phyloP scores from a whole-genome alignment of 64 coral and sea anemone genomes.

The Cladopsammia gracilis region DNA sequence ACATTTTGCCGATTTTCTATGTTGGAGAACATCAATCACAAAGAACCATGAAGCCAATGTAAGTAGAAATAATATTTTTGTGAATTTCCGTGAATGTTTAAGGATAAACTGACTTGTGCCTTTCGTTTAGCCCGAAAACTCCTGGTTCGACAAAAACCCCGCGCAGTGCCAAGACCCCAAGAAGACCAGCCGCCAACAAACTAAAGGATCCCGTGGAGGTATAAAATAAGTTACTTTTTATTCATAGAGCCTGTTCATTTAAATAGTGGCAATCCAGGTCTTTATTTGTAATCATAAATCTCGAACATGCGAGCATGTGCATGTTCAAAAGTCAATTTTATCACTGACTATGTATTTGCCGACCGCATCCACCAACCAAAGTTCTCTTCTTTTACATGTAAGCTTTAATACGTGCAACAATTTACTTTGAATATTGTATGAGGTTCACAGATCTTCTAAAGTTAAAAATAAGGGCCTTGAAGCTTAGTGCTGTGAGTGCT shows the following conservation, averaged over 20 bases:
- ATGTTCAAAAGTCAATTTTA: no score
- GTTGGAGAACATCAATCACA: conserved; percentile 4
- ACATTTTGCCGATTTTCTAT: conserved; percentile 30
- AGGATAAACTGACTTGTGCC: background rate
- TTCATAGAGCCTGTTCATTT: background rate
- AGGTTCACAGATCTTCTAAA: no score
- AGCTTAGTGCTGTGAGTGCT: no score
- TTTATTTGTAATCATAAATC: no score
- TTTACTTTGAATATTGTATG: no score
- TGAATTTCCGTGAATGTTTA: background rate
- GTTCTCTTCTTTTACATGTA: no score
- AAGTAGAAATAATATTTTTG: conserved; percentile 35
- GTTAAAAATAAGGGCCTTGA: no score
- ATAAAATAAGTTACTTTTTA: background rate
- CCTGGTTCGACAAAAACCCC: conserved; percentile 78
- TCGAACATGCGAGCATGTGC: no score
- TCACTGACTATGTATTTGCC: no score
- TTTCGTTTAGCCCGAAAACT: conserved; percentile 61
- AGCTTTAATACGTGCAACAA: no score
- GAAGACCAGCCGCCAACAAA: conserved; percentile 77
- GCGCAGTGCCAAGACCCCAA: conserved; percentile 81
- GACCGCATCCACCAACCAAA: no score
- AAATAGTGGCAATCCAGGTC: no score
- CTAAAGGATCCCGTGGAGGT: conserved; percentile 96
- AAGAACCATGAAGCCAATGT: conserved; percentile 73